Percentiles rank a stretch among this genome's conserved stretches.
Conservation (phyloP, 23 tunicate species). For the Trididemnum nubilum region DNA sequence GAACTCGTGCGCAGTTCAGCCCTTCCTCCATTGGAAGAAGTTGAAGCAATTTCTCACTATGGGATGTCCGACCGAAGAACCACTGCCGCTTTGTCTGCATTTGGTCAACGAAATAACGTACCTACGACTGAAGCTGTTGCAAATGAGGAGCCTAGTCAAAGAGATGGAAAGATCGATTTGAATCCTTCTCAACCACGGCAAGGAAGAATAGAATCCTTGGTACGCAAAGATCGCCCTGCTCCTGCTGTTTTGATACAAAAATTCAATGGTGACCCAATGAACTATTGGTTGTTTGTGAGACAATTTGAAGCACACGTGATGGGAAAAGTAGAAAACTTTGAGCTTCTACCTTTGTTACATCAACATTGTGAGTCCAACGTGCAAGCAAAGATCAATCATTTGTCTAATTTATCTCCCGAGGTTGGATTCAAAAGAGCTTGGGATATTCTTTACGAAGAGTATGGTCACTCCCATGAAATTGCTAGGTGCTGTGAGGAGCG, state of each 20-base stretch:
- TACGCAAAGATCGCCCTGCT: background rate
- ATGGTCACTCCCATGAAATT: conserved; percentile 22
- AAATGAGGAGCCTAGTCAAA: no score
- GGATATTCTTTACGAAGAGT: conserved; percentile 19
- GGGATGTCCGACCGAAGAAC: no score
- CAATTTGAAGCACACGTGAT: conserved; percentile 9
- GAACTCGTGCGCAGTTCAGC: no score
- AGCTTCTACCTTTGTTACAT: background rate
- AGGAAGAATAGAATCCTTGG: no score
- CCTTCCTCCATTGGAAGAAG: no score
- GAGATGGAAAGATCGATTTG: no score
- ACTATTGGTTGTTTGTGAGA: conserved; percentile 13
- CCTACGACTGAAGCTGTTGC: no score
- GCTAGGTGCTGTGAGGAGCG: conserved; percentile 19
- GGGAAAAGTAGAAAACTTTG: background rate
- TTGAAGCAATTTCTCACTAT: no score
- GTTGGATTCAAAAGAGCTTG: conserved; percentile 4
- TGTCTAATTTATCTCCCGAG: background rate
- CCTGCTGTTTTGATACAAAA: background rate
- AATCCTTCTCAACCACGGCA: no score
- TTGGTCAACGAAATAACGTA: no score
- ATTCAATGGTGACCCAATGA: conserved; percentile 5
- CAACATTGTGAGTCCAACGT: conserved; percentile 17
- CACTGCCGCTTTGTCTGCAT: no score
- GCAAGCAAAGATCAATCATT: background rate